phyloP scores from a whole-genome alignment of 2,888 invertebrate species.

The Anticlea derivata region DNA sequence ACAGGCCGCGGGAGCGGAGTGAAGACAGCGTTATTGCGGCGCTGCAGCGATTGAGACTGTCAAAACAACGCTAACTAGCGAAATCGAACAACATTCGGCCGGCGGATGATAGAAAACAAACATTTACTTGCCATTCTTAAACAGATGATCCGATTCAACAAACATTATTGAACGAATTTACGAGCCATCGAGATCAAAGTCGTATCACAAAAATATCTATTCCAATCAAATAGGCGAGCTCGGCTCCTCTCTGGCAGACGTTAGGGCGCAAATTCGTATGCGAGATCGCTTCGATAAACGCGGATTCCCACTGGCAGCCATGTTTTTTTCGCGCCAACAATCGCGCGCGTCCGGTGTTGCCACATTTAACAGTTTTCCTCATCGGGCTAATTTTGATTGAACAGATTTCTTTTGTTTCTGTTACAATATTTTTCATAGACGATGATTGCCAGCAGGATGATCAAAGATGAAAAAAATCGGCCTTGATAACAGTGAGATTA shows the following conservation, averaged over 20 bases:
- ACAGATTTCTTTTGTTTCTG: constrained; percentile 56
- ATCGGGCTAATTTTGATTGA: constrained; percentile 62
- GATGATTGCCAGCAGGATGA: constrained; percentile 50
- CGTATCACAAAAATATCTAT: constrained; percentile 59
- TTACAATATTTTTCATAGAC: constrained; percentile 48
- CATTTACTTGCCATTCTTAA: constrained; percentile 74
- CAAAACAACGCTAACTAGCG: constrained; percentile 79
- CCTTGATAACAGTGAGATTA: constrained; percentile 45
- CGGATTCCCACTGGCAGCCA: constrained; percentile 56
- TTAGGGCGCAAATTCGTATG: constrained; percentile 58
- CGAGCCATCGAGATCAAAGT: constrained; percentile 73
- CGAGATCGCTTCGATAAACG: constrained; percentile 48
- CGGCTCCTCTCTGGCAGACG: constrained; percentile 45
- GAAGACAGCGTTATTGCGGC: constrained; percentile 74
- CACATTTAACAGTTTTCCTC: constrained; percentile 58
- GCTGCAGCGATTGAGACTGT: constrained; percentile 71
- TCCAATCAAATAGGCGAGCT: constrained; percentile 46
- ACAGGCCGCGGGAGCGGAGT: constrained; percentile 54
- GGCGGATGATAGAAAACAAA: constrained; percentile 80
- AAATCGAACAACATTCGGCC: constrained; percentile 75
- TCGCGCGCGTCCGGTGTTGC: constrained; percentile 56
- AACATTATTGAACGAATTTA: constrained; percentile 74
- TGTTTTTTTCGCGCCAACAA: constrained; percentile 64
- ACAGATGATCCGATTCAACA: constrained; percentile 72
- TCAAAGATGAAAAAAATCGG: constrained; percentile 52